Evolutionary conservation across 1,140 invertebrate species (phyloP), one percentile per base, ranked within the genome.

Genomic region (Drosophila littoralis): DNA sequence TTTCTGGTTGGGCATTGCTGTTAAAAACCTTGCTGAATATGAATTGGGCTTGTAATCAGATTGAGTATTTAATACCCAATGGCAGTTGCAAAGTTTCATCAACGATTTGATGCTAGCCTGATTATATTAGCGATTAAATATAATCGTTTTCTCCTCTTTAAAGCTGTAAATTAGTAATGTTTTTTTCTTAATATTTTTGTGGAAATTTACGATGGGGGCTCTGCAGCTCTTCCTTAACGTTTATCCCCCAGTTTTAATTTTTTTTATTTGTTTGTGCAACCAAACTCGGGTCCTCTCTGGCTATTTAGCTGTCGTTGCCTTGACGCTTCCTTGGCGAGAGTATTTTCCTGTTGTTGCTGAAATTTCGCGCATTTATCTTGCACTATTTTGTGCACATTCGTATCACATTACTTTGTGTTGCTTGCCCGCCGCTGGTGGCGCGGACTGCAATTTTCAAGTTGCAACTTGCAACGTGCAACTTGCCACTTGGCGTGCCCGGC

Each of bases 331-430:
- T 35, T 43, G 15, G 46, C 35, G 22, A 43, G 15, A 54, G 28
- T 65, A 32, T 57, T 57, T 46, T 65, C 48, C 38, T 45, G 45
- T 45, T 77, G 38, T 45, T 61, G 52, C 32, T 76, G 79, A 33
- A 78, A 81, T 79, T 81, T 69, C 67, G 76, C 68, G 75, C 79
- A 67, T 83, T 83, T 83, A 83, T 83, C 79, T 76, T 75, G 68
- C 73, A 67, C 66, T 75, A 79, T 79, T 83, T 69, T 55, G 81
- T 52, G 75, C 79, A 79, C 81, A 83, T 82, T 83, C 76, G 81
- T 72, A 73, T 81, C 75, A 54, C 76, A 82, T 82, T 79, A 76
- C 81, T 81, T 79, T 72, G 38, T 55, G 69, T 59, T 58, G 36
- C 36, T 45, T 51, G 33, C 45, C 10, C 45, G n/a, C 22, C 42